Evolutionary conservation across 1,140 invertebrate species (phyloP).

Genomic region (Scaptodrosophila lebanonensis): DNA sequence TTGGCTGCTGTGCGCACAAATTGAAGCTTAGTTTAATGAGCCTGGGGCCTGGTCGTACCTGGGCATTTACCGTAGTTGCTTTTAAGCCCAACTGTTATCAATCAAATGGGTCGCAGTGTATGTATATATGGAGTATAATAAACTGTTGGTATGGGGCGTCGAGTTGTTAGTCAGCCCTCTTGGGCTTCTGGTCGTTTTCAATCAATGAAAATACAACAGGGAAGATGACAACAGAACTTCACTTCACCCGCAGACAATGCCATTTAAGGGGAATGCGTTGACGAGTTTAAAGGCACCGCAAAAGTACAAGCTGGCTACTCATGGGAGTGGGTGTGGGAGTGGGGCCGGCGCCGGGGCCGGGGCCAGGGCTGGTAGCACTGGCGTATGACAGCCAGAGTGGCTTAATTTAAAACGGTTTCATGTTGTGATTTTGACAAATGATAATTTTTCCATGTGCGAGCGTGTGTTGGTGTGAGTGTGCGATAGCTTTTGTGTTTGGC

Average conservation of each 20-base stretch:
- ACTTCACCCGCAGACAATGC: slow-evolving; percentile 67
- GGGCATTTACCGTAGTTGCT: too few relatives aligned
- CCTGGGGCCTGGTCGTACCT: too few relatives aligned
- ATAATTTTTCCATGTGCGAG: slow-evolving; percentile 58
- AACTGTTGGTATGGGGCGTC: too few relatives aligned
- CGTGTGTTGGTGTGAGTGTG: slow-evolving; percentile 26
- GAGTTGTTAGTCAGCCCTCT: slow-evolving; percentile 9
- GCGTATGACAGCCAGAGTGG: slow-evolving; percentile 48
- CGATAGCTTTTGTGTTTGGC: slow-evolving; percentile 60
- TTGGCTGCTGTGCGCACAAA: slow-evolving; percentile 14
- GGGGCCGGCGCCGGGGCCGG: not conserved
- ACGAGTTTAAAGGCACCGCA: slow-evolving; percentile 7
- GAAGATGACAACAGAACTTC: slow-evolving; percentile 67
- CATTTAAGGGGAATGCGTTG: slow-evolving; percentile 33
- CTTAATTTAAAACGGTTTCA: slow-evolving; percentile 73
- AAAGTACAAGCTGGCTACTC: slow-evolving; percentile 44
- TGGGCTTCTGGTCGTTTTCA: slow-evolving; percentile 49
- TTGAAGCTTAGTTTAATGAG: slow-evolving; percentile 17
- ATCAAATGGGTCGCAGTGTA: too few relatives aligned
- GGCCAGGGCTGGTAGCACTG: too few relatives aligned
- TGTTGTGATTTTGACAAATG: slow-evolving; percentile 73
- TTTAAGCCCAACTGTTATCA: too few relatives aligned
- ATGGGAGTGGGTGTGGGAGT: not conserved
- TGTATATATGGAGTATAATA: too few relatives aligned
- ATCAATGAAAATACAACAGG: slow-evolving; percentile 66